Evolutionary conservation across 2,888 invertebrate genomes (phyloP), one percentile per base, ranked within the genome.

Genomic region (Adelognathus sp.): DNA sequence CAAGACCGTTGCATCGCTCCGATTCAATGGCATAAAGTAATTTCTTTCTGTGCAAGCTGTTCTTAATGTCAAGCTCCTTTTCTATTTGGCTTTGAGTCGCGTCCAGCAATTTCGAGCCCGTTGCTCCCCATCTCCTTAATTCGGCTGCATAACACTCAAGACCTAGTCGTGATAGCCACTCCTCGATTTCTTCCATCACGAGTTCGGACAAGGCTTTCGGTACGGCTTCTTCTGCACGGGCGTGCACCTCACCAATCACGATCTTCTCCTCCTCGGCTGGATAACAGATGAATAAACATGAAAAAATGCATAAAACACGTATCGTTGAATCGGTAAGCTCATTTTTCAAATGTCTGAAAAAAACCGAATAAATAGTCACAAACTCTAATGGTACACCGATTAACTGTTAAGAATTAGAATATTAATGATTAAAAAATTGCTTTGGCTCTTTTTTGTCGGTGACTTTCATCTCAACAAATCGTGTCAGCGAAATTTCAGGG

Each of bases 1-100:
- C 90, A 31, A 76, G 80, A 24, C 86, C 88, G 60, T 85, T 84
- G 54, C 81, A 85, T 75, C 86, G 86, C 75, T 91, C 91, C 0
- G 86, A 88, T 72, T 91, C 91, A 39, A 91, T 84, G 0, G 89
- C 91, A 60, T 90, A 91, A 56, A 96, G 93, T 33, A 99, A 94
- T 92, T 99, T 99, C 93, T 99, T 99, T 81, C 96, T 94, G 88
- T 99, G 99, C 85, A 99, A 92, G 0, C 95, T 93, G 88, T 97
- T 95, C 91, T 97, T 97, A 52, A 97, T 93, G 66, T 94, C 95
- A 7, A 98, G 92, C 88, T 97, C 97, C 87, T 98, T 98, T 90
- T 99, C 99, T 41, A 99, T 94, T 84, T 98, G 96, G 83, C 94
- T 93, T 4, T 95, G 94, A 0, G 96, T 94, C 4, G 97, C 96